Base-by-base conservation (phyloP, 2,797 vertebrate species). In the Psittacula derbiana region DNA sequence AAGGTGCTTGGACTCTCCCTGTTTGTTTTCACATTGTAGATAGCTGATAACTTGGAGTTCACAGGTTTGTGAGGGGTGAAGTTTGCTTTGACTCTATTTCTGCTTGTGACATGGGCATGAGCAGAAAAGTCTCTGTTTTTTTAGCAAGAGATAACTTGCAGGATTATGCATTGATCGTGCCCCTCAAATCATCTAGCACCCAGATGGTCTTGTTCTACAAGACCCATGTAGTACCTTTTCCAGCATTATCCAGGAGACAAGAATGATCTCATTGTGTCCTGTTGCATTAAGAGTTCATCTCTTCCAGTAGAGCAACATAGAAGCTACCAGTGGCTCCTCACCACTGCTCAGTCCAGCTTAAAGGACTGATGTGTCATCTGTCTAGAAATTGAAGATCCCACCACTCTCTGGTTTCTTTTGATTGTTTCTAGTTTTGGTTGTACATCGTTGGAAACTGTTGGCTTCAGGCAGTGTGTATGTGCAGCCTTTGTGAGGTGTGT, bases 181-280 rank as follows among this genome's bases (percentile, higher is more conserved):
- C 5, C 64, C 24, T 60, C 0, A 0, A 5, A 12, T 76, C 38
- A 38, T 14, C 30, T 62, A 46, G 49, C 16, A 5, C 15, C 24
- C n/a, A 17, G 18, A 11, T 70, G 4, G 11, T 14, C 24, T 12
- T 65, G 12, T 46, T 30, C 20, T 41, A 0, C 6, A 8, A 23
- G 49, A 4, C 11, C 57, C 7, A 4, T 0, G 14, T 8, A 15
- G 49, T 15, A 24, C 20, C 11, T 80, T 74, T 73, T 58, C 36
- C n/a, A 82, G 78, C 38, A 53, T 49, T 38, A 16, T 5, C 30
- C 53, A 43, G 41, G 10, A 20, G 23, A 17, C 6, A 16, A 27
- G 30, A 73, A 46, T 0, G 2, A 11, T 58, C 5, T 67, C 36
- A 16, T 60, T 2, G 1, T 73, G 50, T 41, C 23, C 7, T 5